Percentiles rank a stretch among this genome's conserved stretches.
Evolutionary conservation across 2,113 vertebrate species (phyloP).

Genomic region (Archilochus colubris): DNA sequence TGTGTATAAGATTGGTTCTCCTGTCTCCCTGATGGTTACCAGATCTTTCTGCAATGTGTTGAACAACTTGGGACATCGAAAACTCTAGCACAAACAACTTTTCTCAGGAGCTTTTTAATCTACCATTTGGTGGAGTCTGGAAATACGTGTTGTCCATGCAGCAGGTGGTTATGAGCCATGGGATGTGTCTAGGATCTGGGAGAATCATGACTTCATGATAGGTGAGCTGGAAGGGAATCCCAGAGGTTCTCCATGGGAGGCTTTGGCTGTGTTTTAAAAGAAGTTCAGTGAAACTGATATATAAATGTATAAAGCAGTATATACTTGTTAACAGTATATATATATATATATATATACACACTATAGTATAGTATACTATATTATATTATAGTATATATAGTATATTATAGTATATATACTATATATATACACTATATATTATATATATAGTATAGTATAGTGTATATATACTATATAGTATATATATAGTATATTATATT

Average conservation of each 20-base stretch:
- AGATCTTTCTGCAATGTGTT: background rate
- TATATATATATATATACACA: too few species aligned
- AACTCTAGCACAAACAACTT: background rate
- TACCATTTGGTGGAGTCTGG: background rate
- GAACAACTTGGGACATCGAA: background rate
- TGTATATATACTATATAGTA: too few species aligned
- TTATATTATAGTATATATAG: too few species aligned
- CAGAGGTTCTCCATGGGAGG: background rate
- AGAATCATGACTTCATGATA: background rate
- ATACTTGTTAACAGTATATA: background rate
- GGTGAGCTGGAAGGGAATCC: background rate
- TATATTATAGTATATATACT: too few species aligned
- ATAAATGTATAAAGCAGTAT: background rate
- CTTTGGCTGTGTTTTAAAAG: background rate
- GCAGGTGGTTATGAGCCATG: background rate
- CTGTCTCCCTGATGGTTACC: background rate
- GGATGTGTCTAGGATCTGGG: background rate
- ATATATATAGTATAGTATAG: too few species aligned
- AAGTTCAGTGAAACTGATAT: background rate
- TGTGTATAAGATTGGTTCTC: background rate
- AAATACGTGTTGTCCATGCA: background rate
- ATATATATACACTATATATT: too few species aligned
- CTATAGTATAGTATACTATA: too few species aligned
- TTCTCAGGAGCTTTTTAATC: background rate
- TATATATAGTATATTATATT: too few species aligned